Conservation (phyloP, 2,797 vertebrate genomes). For the Phaenicophaeus curvirostris region DNA sequence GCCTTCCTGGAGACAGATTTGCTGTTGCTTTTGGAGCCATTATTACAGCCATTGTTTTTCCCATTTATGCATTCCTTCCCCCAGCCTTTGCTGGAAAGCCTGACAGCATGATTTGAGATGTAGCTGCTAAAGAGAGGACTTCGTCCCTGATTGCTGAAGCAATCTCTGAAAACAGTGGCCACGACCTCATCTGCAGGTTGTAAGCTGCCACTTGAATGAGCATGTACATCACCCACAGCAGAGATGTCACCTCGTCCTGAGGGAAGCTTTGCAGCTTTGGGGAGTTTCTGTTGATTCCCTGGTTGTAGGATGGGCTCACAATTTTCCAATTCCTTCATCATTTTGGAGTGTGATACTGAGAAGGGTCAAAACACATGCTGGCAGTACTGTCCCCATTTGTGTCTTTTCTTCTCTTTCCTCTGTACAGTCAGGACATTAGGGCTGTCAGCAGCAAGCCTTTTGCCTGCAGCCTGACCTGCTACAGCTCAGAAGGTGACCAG, state of each 20-base stretch:
- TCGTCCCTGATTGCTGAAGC: not conserved
- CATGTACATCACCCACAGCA: rapidly evolving
- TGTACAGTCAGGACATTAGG: rapidly evolving
- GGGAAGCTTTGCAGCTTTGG: not conserved
- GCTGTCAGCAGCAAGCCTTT: not conserved
- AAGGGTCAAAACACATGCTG: not conserved
- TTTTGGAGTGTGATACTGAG: not conserved
- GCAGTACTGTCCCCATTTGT: not conserved
- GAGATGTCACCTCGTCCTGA: not conserved
- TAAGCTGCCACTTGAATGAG: not conserved
- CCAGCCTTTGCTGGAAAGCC: not conserved
- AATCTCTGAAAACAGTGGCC: not conserved
- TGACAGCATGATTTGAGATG: not conserved
- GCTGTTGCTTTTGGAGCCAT: not conserved
- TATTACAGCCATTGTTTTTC: slow-evolving; percentile 6
- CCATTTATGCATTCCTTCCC: not conserved
- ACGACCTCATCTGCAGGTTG: not conserved
- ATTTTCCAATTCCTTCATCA: not conserved
- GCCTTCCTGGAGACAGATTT: not conserved
- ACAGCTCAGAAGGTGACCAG: not conserved
- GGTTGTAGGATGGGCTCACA: not conserved
- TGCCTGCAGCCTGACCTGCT: not conserved
- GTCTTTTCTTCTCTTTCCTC: not conserved
- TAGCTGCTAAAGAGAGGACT: rapidly evolving
- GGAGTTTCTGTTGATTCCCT: not conserved